Evolutionary conservation across 2,888 invertebrate species (phyloP).

Genomic region (Ochlodes sylvanus): DNA sequence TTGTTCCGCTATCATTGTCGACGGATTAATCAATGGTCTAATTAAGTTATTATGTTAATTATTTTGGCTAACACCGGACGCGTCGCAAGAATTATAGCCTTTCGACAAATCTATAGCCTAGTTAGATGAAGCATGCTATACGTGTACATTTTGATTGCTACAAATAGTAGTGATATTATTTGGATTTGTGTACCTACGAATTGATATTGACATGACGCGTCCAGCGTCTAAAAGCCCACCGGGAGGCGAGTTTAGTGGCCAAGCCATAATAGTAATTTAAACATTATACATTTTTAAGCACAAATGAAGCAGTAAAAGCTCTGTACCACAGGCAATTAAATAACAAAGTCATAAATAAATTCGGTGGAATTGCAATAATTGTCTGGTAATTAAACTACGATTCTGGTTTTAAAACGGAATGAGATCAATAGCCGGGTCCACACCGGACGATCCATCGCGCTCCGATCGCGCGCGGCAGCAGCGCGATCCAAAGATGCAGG

Average conservation of each 20-base stretch:
- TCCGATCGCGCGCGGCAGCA: too few species aligned
- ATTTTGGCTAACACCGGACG: constrained; percentile 5
- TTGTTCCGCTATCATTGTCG: neutral
- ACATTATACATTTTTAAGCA: neutral
- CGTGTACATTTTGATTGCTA: too few species aligned
- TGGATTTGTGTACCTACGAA: too few species aligned
- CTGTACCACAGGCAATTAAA: neutral
- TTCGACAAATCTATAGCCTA: neutral
- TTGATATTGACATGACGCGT: too few species aligned
- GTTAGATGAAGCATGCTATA: too few species aligned
- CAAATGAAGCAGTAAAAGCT: neutral
- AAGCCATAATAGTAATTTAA: too few species aligned
- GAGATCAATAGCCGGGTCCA: too few species aligned
- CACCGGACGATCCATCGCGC: too few species aligned
- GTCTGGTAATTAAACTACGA: constrained; percentile 17
- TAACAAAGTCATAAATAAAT: constrained; percentile 14
- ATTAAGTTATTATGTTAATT: constrained; percentile 5
- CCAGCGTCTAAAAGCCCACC: too few species aligned
- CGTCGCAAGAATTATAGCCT: neutral
- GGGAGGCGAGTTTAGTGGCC: too few species aligned
- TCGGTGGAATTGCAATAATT: constrained; percentile 2
- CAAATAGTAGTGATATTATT: too few species aligned
- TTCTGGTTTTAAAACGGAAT: constrained; percentile 8
- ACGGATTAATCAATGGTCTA: neutral
- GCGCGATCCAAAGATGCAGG: too few species aligned